Base-by-base conservation (phyloP, 2,888 invertebrate species). In the Dasysyrphus tricinctus region DNA sequence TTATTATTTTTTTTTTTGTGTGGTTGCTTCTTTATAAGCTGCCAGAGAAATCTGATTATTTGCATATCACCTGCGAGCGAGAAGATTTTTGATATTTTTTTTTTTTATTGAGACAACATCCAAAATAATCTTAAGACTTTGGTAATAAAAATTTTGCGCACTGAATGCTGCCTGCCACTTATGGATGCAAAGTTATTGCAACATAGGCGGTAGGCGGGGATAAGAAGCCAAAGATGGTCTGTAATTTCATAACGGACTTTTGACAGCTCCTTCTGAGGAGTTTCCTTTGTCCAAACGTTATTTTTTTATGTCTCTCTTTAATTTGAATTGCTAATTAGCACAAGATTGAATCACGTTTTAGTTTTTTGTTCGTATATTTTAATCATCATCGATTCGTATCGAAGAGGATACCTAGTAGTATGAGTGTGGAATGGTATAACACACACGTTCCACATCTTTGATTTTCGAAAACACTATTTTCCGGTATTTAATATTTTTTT, bases 241-340 rank as follows among this genome's bases (percentile, higher is more conserved):
- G 37, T 54, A 69, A 69, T 69, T 69, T 69, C 69, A 69, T 69
- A 69, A 69, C 69, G 69, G 69, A 69, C 16, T 69, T 69, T 69
- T 69, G 69, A 69, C 69, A 54, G 69, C 54, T 69, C 39, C 51
- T 54, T 54, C 8, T 69, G 49, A 44, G 61, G 61, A 57, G 34
- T 24, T 2, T 1, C 32, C 5, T 61, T 61, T 42, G 47, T 65
- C 29, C 32, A 29, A 65, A 47, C 34, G 39, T 32, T 39, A 24
- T 5, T 69, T 51, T 69, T 37, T 12, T 11, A 29, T 9, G 16
- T 65, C 29, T 9, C 16, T 65, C 29, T 44, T 32, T 44, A 75
- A 69, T 69, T 77, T 67, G 69, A 77, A 77, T 77, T 77, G 69
- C 67, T 77, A 77, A 77, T 77, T 69, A 51, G 29, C 19, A 49